Evolutionary conservation across 2,797 vertebrate genomes (phyloP).

Genomic region (Salmo trutta): DNA sequence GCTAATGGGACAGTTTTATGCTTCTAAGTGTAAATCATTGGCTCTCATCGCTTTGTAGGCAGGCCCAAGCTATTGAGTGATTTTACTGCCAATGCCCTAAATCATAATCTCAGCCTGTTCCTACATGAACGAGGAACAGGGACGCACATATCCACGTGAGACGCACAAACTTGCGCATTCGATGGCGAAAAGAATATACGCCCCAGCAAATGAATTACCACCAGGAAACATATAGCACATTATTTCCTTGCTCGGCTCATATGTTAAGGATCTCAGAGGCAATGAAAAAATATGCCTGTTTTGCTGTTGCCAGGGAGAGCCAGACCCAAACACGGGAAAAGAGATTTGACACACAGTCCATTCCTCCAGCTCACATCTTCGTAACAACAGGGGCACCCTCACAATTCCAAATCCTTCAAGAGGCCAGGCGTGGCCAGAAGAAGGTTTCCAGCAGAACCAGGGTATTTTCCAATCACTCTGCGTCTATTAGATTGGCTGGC

Average conservation of each 20-base stretch:
- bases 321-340: conserved; percentile 63
- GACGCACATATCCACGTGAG: conserved; percentile 40
- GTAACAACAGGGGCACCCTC: conserved; percentile 47
- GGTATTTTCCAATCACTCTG: conserved; percentile 68
- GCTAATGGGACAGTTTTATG: conserved; percentile 32
- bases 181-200: conserved; percentile 15
- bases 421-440: conserved; percentile 57
- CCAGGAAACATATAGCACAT: conserved; percentile 29
- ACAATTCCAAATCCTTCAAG: conserved; percentile 35
- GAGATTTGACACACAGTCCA: conserved; percentile 61
- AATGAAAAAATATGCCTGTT: conserved; percentile 63
- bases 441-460: conserved; percentile 59
- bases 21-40: conserved; percentile 27
- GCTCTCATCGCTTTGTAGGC: conserved; percentile 39
- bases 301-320: conserved; percentile 69
- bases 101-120: conserved; percentile 30
- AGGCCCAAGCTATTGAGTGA: conserved; percentile 33
- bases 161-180: conserved; percentile 31
- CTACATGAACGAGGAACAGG: conserved; percentile 17
- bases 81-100: conserved; percentile 41
- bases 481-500: conserved; percentile 63
- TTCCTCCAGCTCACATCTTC: conserved; percentile 56
- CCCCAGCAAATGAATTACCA: conserved; percentile 37
- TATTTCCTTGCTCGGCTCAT: conserved; percentile 28
- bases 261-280: conserved; percentile 11